Conservation (phyloP, 1,140 invertebrate genomes). For the Tetramorium parvispinum region DNA sequence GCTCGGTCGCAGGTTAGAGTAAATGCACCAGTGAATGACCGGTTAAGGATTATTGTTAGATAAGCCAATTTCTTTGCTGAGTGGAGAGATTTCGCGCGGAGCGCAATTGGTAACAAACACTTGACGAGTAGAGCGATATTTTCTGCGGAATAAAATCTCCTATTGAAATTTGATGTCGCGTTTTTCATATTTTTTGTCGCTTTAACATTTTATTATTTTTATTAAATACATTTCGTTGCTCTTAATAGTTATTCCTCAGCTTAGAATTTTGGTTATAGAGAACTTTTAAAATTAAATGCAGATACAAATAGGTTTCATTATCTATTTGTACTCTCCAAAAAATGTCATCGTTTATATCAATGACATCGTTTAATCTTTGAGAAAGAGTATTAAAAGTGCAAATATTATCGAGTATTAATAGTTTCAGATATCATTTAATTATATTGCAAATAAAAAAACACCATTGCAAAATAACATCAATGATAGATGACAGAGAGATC, state of each 20-base stretch:
- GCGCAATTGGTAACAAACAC: background rate
- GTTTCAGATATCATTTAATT: background rate
- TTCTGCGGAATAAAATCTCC: background rate
- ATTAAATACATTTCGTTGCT: background rate
- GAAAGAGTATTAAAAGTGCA: background rate
- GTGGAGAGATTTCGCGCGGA: conserved; percentile 1
- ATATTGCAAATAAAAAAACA: background rate
- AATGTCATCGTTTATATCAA: background rate
- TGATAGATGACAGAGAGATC: background rate
- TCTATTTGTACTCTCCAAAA: background rate
- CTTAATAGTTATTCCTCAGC: background rate
- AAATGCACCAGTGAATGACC: conserved; percentile 38
- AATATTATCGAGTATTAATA: background rate
- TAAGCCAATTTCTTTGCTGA: conserved; percentile 24
- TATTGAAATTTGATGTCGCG: background rate
- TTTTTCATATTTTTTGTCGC: background rate
- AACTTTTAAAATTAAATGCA: background rate
- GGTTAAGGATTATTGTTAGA: conserved; percentile 48
- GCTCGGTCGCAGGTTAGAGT: conserved; percentile 31
- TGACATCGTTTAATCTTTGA: background rate
- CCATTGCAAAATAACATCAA: background rate
- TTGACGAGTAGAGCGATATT: background rate
- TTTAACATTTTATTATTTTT: background rate
- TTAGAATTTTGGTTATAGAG: background rate
- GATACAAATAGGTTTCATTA: background rate